These are phyloP conservation scores for Serilophus lunatus DNA, from an alignment of 2,113 vertebrate species.

Conservation along the genomic window DNA sequence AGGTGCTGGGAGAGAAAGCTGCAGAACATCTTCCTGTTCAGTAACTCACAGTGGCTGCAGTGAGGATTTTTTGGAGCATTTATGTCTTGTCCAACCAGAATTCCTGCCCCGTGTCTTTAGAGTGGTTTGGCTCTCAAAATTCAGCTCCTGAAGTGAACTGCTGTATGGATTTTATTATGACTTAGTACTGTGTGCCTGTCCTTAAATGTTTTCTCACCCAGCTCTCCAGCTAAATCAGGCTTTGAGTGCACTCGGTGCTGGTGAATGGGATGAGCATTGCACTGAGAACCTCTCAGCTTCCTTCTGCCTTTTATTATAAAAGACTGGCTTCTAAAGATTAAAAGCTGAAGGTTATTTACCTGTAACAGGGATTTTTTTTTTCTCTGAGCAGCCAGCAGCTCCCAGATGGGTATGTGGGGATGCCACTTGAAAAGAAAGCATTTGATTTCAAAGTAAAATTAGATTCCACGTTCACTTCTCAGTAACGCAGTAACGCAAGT, in stretches of 20 bases:
- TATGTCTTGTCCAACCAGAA: not conserved
- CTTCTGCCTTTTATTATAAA: not conserved
- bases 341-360: slow-evolving; percentile 43
- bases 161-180: not conserved
- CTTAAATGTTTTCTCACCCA: not conserved
- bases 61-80: rapidly evolving
- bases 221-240: not conserved
- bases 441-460: slow-evolving; percentile 52
- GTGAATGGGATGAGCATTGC: not conserved
- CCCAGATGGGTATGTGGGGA: not conserved
- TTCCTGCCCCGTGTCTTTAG: not conserved
- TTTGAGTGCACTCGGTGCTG: not conserved
- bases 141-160: not conserved
- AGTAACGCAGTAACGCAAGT: not conserved
- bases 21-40: not conserved
- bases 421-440: not conserved
- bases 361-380: not conserved
- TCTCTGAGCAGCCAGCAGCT: not conserved
- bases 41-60: not conserved
- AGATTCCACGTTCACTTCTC: slow-evolving; percentile 5
- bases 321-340: not conserved
- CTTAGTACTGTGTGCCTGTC: not conserved
- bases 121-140: not conserved
- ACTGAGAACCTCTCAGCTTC: slow-evolving; percentile 2
- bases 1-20: not conserved